Evolutionary conservation across 1,140 invertebrate species (phyloP).

Genomic region (Dufourea novaeangliae): DNA sequence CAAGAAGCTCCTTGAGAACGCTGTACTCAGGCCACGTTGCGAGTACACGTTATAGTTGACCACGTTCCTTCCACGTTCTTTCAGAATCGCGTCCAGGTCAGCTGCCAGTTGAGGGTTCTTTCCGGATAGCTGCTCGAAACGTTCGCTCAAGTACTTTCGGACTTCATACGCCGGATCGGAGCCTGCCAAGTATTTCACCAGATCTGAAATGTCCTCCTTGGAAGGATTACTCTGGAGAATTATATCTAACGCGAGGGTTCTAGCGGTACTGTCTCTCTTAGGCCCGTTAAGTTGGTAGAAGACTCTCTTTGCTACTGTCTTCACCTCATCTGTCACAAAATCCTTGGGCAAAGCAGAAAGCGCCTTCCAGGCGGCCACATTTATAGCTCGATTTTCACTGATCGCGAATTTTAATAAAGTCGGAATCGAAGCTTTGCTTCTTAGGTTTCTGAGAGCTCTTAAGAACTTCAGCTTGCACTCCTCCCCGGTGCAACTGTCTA

Average conservation of each 20-base stretch:
- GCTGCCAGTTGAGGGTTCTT: slow-evolving; percentile 79
- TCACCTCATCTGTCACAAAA: slow-evolving; percentile 76
- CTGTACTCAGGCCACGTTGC: slow-evolving; percentile 87
- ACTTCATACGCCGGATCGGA: slow-evolving; percentile 85
- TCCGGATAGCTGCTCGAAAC: slow-evolving; percentile 84
- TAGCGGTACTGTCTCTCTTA: slow-evolving; percentile 86
- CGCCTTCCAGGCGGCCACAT: slow-evolving; percentile 86
- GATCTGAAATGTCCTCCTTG: slow-evolving; percentile 80
- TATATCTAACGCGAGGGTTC: slow-evolving; percentile 88
- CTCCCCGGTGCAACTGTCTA: slow-evolving; percentile 82
- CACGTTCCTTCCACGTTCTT: slow-evolving; percentile 74
- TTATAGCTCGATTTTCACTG: slow-evolving; percentile 81
- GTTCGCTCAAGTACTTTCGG: slow-evolving; percentile 86
- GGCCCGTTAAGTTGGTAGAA: slow-evolving; percentile 85
- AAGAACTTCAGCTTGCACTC: slow-evolving; percentile 85
- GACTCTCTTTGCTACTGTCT: slow-evolving; percentile 81
- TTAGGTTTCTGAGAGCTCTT: slow-evolving; percentile 86
- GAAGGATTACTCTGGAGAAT: slow-evolving; percentile 84
- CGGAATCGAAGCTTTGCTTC: slow-evolving; percentile 82
- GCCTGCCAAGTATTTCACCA: slow-evolving; percentile 83
- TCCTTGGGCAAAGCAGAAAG: slow-evolving; percentile 82
- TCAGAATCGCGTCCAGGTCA: slow-evolving; percentile 77
- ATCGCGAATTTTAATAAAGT: slow-evolving; percentile 82
- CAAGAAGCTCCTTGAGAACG: slow-evolving; percentile 85
- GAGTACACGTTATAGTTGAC: slow-evolving; percentile 87